Percentiles rank a stretch among this genome's conserved stretches.
phyloP scores from a whole-genome alignment of 1,140 invertebrate species.

The Aphelinus atriplicis region DNA sequence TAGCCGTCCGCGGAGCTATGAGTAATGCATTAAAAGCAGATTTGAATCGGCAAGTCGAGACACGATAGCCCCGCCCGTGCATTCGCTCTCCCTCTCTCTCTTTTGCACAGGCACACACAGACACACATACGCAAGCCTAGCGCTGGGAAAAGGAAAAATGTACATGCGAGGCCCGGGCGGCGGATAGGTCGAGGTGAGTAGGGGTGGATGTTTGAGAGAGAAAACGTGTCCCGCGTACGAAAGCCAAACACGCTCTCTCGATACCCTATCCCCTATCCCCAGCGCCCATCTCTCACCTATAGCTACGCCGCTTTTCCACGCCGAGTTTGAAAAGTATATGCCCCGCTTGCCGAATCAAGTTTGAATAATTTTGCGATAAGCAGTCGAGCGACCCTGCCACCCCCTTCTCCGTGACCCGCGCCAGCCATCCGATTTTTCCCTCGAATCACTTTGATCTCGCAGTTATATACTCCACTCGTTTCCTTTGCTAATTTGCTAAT shows the following conservation, averaged over 20 bases:
- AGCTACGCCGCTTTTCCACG: not conserved
- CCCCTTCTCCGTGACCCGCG: too few relatives aligned
- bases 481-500: too few relatives aligned
- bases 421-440: too few relatives aligned
- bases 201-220: conserved; percentile 16
- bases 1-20: too few relatives aligned
- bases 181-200: not conserved
- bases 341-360: not conserved
- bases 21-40: conserved; percentile 36
- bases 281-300: not conserved
- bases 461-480: too few relatives aligned
- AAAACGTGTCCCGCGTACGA: conserved; percentile 51
- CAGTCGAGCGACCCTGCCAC: too few relatives aligned
- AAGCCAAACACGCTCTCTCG: conserved; percentile 17
- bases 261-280: not conserved
- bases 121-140: conserved; percentile 9
- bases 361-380: conserved; percentile 5
- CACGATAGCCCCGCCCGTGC: too few relatives aligned
- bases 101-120: not conserved
- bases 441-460: too few relatives aligned
- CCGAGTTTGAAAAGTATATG: conserved; percentile 11
- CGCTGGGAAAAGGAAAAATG: conserved; percentile 50
- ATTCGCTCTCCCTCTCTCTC: too few relatives aligned
- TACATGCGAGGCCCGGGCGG: conserved; percentile 29
- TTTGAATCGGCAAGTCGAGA: conserved; percentile 46